Evolutionary conservation across 2,888 invertebrate genomes (phyloP).

Genomic region (Aproaerema taeniolella): DNA sequence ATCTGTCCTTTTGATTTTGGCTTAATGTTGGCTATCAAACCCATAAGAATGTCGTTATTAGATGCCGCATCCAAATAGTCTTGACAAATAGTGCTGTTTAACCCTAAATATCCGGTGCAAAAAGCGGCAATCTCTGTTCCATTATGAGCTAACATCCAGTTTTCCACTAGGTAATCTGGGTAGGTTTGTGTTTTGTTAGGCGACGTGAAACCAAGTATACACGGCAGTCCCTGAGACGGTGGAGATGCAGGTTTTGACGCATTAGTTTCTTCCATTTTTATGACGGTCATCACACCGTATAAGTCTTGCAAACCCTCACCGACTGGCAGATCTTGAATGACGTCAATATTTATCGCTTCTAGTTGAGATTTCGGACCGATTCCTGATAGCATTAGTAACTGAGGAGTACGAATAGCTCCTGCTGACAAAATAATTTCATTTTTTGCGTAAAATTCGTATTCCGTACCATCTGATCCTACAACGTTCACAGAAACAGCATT

Average conservation of each 20-base stretch:
- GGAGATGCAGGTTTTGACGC: neutral
- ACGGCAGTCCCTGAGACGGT: neutral
- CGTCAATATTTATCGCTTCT: neutral
- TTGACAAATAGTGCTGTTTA: neutral
- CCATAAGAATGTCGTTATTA: neutral
- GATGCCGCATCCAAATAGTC: neutral
- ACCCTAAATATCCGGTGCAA: neutral
- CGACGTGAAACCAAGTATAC: neutral
- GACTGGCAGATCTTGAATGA: neutral
- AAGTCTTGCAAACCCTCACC: neutral
- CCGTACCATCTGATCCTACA: neutral
- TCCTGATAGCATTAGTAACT: slow-evolving; percentile 58
- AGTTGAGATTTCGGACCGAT: slow-evolving; percentile 38
- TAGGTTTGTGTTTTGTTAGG: neutral
- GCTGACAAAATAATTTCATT: slow-evolving; percentile 57
- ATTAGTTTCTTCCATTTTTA: neutral
- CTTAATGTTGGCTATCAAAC: neutral
- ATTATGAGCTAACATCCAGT: neutral
- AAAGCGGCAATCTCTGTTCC: neutral
- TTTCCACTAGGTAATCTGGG: neutral
- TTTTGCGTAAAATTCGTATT: slow-evolving; percentile 20
- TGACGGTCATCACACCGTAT: neutral
- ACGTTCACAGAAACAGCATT: neutral
- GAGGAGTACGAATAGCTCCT: slow-evolving; percentile 52
- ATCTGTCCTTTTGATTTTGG: neutral